Percentiles rank a stretch among this genome's conserved stretches.
phyloP scores from a whole-genome alignment of 2,888 invertebrate genomes.

The Himalopsyche anomala region DNA sequence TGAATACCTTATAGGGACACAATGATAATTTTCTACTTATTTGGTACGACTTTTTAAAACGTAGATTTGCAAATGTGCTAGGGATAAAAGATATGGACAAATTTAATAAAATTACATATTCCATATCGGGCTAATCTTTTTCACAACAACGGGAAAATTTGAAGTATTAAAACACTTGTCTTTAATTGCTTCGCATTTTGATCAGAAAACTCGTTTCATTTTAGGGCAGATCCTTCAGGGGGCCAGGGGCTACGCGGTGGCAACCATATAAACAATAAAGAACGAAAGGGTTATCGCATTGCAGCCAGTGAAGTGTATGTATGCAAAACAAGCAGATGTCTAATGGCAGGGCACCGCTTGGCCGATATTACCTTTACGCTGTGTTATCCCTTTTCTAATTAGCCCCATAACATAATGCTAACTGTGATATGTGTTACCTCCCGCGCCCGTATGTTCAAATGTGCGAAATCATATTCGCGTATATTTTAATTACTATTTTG shows the following conservation, averaged over 20 bases:
- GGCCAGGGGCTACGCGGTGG: constrained; percentile 43
- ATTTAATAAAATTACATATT: constrained; percentile 38
- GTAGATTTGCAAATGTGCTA: too few species aligned
- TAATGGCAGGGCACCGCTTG: constrained; percentile 65
- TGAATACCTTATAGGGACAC: too few species aligned
- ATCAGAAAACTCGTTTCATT: constrained; percentile 7
- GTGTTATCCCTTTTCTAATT: constrained; percentile 66
- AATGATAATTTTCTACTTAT: too few species aligned
- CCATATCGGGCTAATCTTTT: constrained; percentile 6
- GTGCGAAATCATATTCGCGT: constrained; percentile 65
- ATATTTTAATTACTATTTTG: constrained; percentile 66
- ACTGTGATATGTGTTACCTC: constrained; percentile 66
- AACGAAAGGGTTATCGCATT: constrained; percentile 63
- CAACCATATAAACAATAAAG: constrained; percentile 63
- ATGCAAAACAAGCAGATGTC: constrained; percentile 53
- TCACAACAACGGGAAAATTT: constrained; percentile 1
- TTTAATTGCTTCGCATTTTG: constrained; percentile 36
- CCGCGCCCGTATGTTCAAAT: constrained; percentile 65
- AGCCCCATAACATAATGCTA: constrained; percentile 65
- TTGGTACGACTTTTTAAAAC: too few species aligned
- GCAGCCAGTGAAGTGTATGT: constrained; percentile 54
- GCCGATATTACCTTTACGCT: constrained; percentile 65
- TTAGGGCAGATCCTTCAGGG: constrained; percentile 24
- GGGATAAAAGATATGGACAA: neutral
- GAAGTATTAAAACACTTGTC: constrained; percentile 34